Conservation (phyloP, 2,888 invertebrate genomes). For the Dryococelus australis region DNA sequence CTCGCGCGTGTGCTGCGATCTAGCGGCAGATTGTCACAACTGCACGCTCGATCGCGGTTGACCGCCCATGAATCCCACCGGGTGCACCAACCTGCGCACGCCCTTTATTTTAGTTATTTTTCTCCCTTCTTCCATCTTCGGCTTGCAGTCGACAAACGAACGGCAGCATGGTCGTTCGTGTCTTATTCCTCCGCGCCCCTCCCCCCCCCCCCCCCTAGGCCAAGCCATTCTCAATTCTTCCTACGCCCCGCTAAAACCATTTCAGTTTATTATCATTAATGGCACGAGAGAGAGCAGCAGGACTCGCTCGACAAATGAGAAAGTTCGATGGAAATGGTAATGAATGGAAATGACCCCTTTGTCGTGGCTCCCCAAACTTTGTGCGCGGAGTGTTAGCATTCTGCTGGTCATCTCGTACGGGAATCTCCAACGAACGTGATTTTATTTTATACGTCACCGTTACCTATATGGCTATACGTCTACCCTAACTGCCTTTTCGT, state of each 20-base stretch:
- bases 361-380: neutral
- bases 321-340: neutral
- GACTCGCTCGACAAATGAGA: neutral
- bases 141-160: neutral
- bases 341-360: neutral
- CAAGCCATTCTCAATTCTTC: neutral
- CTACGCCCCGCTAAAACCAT: neutral
- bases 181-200: neutral
- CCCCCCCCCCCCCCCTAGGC: too few relatives aligned
- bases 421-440: neutral
- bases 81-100: too few relatives aligned
- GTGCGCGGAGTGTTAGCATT: neutral
- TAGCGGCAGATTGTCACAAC: neutral
- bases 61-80: neutral
- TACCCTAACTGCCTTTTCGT: too few relatives aligned
- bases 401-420: neutral
- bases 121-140: neutral
- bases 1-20: neutral
- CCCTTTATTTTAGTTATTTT: too few relatives aligned
- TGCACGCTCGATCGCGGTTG: neutral
- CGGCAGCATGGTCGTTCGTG: neutral
- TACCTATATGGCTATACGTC: too few relatives aligned
- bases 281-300: neutral
- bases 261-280: conserved; percentile 7
- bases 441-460: too few relatives aligned